A percentile compares a stretch with the other conserved stretches of the same genome.
These are phyloP conservation scores for Hydrochoerus hydrochaeris DNA, from an alignment of 2,113 vertebrate genomes.

Conservation along the genomic window DNA sequence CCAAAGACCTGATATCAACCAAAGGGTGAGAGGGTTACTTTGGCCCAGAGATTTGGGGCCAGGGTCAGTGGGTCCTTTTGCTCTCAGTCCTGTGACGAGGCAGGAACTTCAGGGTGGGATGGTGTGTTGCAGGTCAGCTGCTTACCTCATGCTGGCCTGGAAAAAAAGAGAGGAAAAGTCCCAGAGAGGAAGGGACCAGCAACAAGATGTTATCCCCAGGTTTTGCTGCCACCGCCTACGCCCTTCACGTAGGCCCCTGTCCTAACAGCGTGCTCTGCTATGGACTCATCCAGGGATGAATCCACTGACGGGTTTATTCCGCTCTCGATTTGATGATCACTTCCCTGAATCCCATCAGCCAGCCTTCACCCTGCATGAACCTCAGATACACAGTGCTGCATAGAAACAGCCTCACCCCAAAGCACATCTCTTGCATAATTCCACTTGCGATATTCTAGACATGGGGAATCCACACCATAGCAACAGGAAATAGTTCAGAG, in stretches of 20 bases:
- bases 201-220: background rate
- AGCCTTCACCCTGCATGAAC: rapidly evolving
- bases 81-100: background rate
- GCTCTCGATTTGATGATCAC: background rate
- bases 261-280: background rate
- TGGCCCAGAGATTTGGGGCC: background rate
- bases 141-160: background rate
- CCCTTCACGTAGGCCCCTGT: background rate
- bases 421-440: rapidly evolving
- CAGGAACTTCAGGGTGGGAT: background rate
- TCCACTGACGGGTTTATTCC: background rate
- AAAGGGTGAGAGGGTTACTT: too few relatives aligned
- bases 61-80: background rate
- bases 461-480: background rate
- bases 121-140: background rate
- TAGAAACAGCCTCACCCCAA: background rate
- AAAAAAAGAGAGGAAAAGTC: background rate
- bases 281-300: background rate
- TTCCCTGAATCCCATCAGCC: background rate
- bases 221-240: rapidly evolving
- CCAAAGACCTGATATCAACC: background rate
- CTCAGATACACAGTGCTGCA: background rate
- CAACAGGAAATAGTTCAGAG: background rate
- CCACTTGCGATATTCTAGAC: background rate
- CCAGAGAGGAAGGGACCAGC: background rate